phyloP scores from a whole-genome alignment of 2,113 vertebrate genomes.

The Ictalurus punctatus region DNA sequence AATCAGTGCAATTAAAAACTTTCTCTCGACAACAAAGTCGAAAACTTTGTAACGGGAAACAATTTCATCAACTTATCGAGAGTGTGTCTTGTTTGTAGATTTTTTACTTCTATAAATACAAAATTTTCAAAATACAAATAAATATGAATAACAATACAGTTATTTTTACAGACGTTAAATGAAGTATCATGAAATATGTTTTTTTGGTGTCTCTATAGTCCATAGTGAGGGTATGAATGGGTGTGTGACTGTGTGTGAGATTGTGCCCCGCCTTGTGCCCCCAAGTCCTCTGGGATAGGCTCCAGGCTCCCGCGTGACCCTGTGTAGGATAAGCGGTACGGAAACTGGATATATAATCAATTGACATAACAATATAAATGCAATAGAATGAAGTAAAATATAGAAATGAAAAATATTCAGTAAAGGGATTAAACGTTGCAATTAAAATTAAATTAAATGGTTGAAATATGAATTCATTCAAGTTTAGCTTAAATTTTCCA shows the following conservation, averaged over 20 bases:
- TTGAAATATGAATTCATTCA: not conserved
- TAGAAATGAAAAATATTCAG: not conserved
- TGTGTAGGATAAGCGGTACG: too few relatives aligned
- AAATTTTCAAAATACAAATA: not conserved
- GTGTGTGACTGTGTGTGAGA: too few relatives aligned
- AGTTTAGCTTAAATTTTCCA: not conserved
- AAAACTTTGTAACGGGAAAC: not conserved
- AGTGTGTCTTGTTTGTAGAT: not conserved
- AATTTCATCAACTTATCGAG: not conserved
- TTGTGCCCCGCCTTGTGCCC: too few relatives aligned
- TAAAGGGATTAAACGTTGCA: not conserved
- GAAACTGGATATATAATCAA: too few relatives aligned
- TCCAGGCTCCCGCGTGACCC: too few relatives aligned
- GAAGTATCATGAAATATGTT: too few relatives aligned
- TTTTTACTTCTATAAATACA: not conserved
- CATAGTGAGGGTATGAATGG: too few relatives aligned
- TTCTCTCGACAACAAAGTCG: not conserved
- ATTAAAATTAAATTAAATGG: not conserved
- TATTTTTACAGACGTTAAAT: not conserved
- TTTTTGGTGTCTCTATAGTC: too few relatives aligned
- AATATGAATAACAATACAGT: not conserved
- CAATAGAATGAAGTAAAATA: not conserved
- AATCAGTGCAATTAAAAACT: not conserved
- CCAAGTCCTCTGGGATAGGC: too few relatives aligned
- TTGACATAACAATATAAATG: not conserved